Evolutionary conservation across 1,140 invertebrate genomes (phyloP).

Genomic region (Linepithema humile): DNA sequence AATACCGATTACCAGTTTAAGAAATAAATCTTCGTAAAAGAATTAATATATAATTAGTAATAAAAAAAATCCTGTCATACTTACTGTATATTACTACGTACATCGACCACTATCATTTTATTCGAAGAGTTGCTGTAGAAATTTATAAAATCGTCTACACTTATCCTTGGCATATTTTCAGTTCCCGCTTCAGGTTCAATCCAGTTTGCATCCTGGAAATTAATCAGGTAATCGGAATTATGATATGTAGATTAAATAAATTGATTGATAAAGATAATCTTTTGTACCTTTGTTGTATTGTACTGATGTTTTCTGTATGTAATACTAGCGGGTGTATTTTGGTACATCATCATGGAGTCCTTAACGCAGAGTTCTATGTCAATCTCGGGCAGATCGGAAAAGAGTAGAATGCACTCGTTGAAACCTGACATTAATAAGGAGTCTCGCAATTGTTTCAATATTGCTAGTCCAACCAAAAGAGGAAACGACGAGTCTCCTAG

Average conservation of each 20-base stretch:
- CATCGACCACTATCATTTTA: constrained; percentile 91
- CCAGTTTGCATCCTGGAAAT: constrained; percentile 88
- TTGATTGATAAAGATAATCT: constrained; percentile 41
- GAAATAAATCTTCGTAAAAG: not conserved
- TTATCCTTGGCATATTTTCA: constrained; percentile 89
- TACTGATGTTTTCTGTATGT: constrained; percentile 92
- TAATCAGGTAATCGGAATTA: constrained; percentile 49
- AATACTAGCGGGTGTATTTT: constrained; percentile 94
- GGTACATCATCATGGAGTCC: constrained; percentile 94
- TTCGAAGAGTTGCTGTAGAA: constrained; percentile 87
- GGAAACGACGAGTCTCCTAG: constrained; percentile 97
- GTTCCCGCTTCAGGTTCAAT: constrained; percentile 79
- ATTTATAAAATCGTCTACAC: constrained; percentile 92
- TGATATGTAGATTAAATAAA: constrained; percentile 30
- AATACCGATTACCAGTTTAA: constrained; percentile 4
- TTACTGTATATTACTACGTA: constrained; percentile 90
- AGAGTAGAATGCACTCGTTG: constrained; percentile 98
- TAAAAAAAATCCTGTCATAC: constrained; percentile 53
- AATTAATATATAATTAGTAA: constrained; percentile 7
- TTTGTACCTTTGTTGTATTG: constrained; percentile 78
- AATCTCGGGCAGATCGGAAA: constrained; percentile 99
- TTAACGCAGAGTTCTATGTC: constrained; percentile 97
- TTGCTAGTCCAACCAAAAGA: constrained; percentile 96
- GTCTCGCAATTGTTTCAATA: constrained; percentile 94
- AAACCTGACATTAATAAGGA: constrained; percentile 95